A percentile compares a stretch with the other conserved stretches of the same genome.
Conservation (phyloP, 2,888 invertebrate species). For the Chymomyza fuscimana region DNA sequence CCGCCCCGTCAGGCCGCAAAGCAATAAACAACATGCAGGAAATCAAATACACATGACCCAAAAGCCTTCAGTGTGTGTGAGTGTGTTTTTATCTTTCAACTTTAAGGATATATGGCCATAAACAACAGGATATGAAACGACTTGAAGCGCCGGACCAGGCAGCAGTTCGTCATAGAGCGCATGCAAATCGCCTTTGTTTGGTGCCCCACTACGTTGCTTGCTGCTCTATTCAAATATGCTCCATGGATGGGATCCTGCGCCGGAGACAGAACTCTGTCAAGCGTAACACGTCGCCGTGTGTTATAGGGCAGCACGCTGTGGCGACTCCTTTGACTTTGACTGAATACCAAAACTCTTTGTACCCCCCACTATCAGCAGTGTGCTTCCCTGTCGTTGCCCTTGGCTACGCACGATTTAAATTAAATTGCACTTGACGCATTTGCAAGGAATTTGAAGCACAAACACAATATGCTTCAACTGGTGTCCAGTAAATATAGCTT, state of each 20-base stretch:
- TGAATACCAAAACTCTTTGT: not conserved
- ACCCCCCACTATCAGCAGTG: conserved; percentile 18
- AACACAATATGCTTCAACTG: not conserved
- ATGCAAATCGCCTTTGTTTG: not conserved
- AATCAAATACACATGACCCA: conserved; percentile 12
- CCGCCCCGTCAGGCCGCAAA: conserved; percentile 9
- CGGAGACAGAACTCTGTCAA: not conserved
- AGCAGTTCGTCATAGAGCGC: conserved; percentile 17
- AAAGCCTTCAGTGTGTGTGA: conserved; percentile 32
- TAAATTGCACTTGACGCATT: conserved; percentile 70
- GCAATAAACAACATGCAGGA: conserved; percentile 11
- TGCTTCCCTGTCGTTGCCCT: conserved; percentile 51
- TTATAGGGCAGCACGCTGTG: not conserved
- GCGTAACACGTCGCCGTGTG: conserved; percentile 15
- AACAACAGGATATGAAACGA: conserved; percentile 68
- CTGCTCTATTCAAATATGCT: conserved; percentile 38
- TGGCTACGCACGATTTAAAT: conserved; percentile 71
- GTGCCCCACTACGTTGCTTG: not conserved
- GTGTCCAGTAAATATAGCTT: not conserved
- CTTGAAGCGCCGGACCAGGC: conserved; percentile 46
- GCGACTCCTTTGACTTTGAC: not conserved
- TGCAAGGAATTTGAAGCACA: not conserved
- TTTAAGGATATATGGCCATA: conserved; percentile 67
- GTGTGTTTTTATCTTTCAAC: conserved; percentile 23
- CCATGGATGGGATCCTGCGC: not conserved